phyloP scores from a whole-genome alignment of 2,888 invertebrate species.

The Drosophila diplacantha region DNA sequence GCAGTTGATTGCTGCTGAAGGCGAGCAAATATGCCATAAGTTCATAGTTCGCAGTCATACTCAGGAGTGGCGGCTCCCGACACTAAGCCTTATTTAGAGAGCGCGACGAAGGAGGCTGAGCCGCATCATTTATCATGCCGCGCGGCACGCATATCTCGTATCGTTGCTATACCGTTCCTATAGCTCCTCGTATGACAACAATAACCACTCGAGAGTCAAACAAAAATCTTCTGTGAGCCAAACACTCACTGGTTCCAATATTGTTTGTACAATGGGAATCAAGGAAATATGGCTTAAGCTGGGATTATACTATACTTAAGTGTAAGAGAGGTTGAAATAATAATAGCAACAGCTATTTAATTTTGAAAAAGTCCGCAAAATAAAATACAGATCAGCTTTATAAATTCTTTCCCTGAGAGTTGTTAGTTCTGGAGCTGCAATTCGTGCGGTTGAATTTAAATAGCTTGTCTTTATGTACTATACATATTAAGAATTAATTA shows the following conservation, averaged over 20 bases:
- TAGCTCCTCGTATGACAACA: slow-evolving; percentile 56
- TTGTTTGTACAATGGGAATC: neutral
- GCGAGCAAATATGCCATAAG: slow-evolving; percentile 50
- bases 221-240: slow-evolving; percentile 40
- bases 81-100: slow-evolving; percentile 47
- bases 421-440: no score
- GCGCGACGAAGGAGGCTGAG: slow-evolving; percentile 24
- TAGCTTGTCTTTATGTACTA: neutral
- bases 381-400: neutral
- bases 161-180: slow-evolving; percentile 27
- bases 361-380: neutral
- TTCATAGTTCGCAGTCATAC: slow-evolving; percentile 35
- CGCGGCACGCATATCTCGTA: slow-evolving; percentile 28
- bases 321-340: no score
- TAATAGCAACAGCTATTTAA: neutral
- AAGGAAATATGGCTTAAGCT: neutral
- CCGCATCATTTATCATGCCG: slow-evolving; percentile 58
- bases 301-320: neutral
- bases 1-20: slow-evolving; percentile 48
- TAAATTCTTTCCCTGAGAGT: neutral
- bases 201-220: slow-evolving; percentile 61
- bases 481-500: neutral
- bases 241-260: slow-evolving; percentile 30
- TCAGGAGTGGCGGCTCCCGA: slow-evolving; percentile 14
- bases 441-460: neutral